These are phyloP conservation scores for Gambusia holbrooki DNA, from an alignment of 2,113 vertebrate genomes.

Conservation along the genomic window DNA sequence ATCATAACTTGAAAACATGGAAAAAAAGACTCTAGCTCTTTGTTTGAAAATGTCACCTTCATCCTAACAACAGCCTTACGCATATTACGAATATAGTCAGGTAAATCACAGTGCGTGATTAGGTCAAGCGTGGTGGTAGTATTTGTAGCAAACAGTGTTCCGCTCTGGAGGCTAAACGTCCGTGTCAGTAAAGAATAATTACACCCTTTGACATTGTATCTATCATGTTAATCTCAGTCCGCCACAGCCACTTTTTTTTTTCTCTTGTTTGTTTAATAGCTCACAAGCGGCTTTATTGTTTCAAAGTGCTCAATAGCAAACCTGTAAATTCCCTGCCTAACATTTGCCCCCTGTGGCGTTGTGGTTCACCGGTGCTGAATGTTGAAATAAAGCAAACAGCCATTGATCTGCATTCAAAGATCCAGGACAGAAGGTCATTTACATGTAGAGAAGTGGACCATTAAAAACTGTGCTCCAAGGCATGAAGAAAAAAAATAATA, in stretches of 20 bases:
- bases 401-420: slow-evolving; percentile 84
- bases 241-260: slow-evolving; percentile 88
- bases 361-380: slow-evolving; percentile 92
- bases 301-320: slow-evolving; percentile 87
- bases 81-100: slow-evolving; percentile 66
- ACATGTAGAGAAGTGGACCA: slow-evolving; percentile 82
- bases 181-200: slow-evolving; percentile 85
- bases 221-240: slow-evolving; percentile 81
- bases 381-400: slow-evolving; percentile 83
- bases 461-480: slow-evolving; percentile 83
- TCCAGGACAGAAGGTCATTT: slow-evolving; percentile 87
- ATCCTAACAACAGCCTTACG: slow-evolving; percentile 50
- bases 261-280: slow-evolving; percentile 90
- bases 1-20: not conserved
- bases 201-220: slow-evolving; percentile 73
- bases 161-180: slow-evolving; percentile 72
- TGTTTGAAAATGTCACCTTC: slow-evolving; percentile 30
- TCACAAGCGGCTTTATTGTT: slow-evolving; percentile 90
- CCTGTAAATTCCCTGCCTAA: slow-evolving; percentile 89
- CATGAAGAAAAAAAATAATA: slow-evolving; percentile 78
- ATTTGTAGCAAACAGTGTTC: slow-evolving; percentile 78
- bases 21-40: slow-evolving; percentile 6
- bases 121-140: slow-evolving; percentile 72
- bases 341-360: slow-evolving; percentile 85
- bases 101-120: slow-evolving; percentile 72